Base-by-base conservation (phyloP, 2,797 vertebrate species). In the Nasua narica region DNA sequence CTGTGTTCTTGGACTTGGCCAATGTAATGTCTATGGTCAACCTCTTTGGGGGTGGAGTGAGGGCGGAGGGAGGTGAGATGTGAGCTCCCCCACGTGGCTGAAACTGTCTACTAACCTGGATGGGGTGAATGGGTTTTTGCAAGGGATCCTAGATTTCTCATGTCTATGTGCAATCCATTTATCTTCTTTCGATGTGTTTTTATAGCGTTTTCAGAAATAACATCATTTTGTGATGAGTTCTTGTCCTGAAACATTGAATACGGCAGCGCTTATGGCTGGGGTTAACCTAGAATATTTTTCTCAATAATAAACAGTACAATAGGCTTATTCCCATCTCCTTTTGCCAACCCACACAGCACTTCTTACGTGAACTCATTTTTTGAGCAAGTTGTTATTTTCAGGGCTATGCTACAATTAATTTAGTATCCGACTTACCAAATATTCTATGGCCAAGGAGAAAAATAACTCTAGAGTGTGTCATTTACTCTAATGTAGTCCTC, bases 51-150 rank as follows among this genome's bases (percentile, higher is more conserved):
- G 85, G 60, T 23, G 48, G 82, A 48, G 87, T 32, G 87, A 60
- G 0, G 35, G 76, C 60, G 70, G 37, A 95, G 52, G 92, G 93
- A 93, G 9, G 37, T 91, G 83, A 96, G 91, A 87, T 76, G 56
- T 69, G 97, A 97, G 97, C 96, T 77, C 97, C 97, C 95, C 97
- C 97, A 43, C 11, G 95, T 97, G 97, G 97, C 50, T 1, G 77
- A 95, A 93, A 48, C 12, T 14, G 65, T 92, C 91, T 62, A 92
- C 91, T 77, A 50, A 69, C 76, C 54, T 29, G 6, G 9, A 25
- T 40, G 91, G 90, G 72, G 69, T 69, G 88, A 52, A 67, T 27
- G 50, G 54, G 16, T 40, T 81, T 84, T 69, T n/a, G 7, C 40
- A 19, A 46, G n/a, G 18, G 29, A 27, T 6, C 23, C 50, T 65